Base-by-base conservation (phyloP, 2,888 invertebrate species). In the Oxytorus armatus region DNA sequence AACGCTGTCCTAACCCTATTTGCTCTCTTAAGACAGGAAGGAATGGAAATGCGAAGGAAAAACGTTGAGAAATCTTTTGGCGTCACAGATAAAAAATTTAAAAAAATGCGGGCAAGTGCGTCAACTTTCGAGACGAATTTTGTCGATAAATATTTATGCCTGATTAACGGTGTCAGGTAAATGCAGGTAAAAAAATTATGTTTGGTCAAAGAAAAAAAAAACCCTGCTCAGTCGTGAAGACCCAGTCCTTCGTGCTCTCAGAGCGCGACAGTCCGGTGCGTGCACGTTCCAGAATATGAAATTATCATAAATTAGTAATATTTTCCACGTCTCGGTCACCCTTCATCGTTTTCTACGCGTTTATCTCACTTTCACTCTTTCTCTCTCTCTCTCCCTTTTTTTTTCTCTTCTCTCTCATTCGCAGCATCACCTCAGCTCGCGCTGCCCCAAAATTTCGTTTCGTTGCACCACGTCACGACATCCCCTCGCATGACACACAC, bases 91-190 rank as follows among this genome's bases (percentile, higher is more conserved):
- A n/a, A n/a, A n/a, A n/a, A n/a, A n/a, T n/a, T n/a, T n/a, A n/a
- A n/a, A n/a, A n/a, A n/a, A n/a, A n/a, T n/a, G n/a, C n/a, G n/a
- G n/a, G n/a, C n/a, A n/a, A n/a, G n/a, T n/a, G n/a, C n/a, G n/a
- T n/a, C n/a, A n/a, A n/a, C n/a, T n/a, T n/a, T 66, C 51, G 21
- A 53, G 53, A 66, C 51, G 51, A 53, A 68, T 89, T 87, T 85
- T 82, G 83, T 84, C 85, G 84, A 89, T 90, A 89, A 90, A 90
- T 90, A 90, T 90, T 90, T 90, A 90, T 90, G 87, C 16, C 49
- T 75, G 69, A 72, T 80, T 80, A 80, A 75, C 78, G 63, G 63
- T 69, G 53, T 44, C 23, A 49, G 59, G 39, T 33, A 33, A 57
- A 79, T 49, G 51, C 57, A 36, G 11, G 59, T 36, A 42, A 44